A percentile compares a stretch with the other conserved stretches of the same genome.
These are phyloP conservation scores for Agrotis clavis DNA, from an alignment of 2,888 invertebrate genomes.

Conservation along the genomic window DNA sequence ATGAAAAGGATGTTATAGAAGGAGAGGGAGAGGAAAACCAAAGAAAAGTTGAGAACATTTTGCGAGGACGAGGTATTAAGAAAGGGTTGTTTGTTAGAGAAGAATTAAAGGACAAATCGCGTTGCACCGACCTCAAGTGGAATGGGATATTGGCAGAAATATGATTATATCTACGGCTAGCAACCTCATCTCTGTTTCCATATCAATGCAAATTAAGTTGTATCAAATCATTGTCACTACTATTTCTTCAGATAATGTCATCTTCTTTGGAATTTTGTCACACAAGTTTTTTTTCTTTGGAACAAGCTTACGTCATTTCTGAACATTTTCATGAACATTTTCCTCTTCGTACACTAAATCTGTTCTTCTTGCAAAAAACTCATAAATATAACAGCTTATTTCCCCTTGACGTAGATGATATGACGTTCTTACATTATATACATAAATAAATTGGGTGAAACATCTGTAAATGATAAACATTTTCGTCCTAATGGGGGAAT, in stretches of 20 bases:
- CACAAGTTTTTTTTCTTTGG: slow-evolving; percentile 28
- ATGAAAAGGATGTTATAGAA: too few relatives aligned
- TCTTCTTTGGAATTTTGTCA: slow-evolving; percentile 13
- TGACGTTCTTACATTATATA: slow-evolving; percentile 35
- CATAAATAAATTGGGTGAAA: slow-evolving; percentile 36
- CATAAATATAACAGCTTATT: slow-evolving; percentile 9
- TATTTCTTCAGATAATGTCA: slow-evolving; percentile 16
- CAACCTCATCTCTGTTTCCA: neutral
- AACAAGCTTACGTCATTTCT: slow-evolving; percentile 42
- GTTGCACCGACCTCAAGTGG: too few relatives aligned
- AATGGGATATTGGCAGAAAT: too few relatives aligned
- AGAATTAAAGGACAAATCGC: too few relatives aligned
- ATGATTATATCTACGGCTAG: neutral
- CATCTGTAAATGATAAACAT: slow-evolving; percentile 51
- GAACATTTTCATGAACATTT: slow-evolving; percentile 28
- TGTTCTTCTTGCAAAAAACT: slow-evolving; percentile 18
- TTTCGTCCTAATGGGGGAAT: slow-evolving; percentile 50
- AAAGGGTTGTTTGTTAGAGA: too few relatives aligned
- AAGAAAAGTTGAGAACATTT: too few relatives aligned
- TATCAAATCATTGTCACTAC: slow-evolving; percentile 2
- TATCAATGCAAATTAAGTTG: neutral
- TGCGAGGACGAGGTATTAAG: too few relatives aligned
- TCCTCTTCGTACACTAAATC: slow-evolving; percentile 24
- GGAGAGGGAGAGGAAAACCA: too few relatives aligned
- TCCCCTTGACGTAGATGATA: slow-evolving; percentile 33